Conservation (phyloP, 2,113 vertebrate species). For the Oreochromis tanganicae region DNA sequence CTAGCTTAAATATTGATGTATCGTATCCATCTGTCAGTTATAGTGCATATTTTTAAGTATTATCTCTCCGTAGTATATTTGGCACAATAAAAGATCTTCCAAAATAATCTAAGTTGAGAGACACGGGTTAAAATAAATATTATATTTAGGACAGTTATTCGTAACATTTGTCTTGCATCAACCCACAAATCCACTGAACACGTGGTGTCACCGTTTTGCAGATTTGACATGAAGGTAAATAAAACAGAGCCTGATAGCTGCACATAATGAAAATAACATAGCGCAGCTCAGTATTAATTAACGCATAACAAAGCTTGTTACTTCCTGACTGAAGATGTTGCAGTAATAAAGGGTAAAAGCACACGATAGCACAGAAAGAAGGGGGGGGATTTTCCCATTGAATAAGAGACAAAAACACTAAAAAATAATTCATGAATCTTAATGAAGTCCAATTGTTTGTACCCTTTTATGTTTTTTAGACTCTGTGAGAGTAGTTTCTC, state of each 20-base stretch:
- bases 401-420: neutral
- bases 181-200: neutral
- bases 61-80: neutral
- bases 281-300: neutral
- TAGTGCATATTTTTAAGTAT: neutral
- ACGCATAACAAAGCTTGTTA: neutral
- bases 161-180: neutral
- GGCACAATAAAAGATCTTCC: neutral
- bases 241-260: neutral
- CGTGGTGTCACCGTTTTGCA: neutral
- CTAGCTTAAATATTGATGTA: neutral
- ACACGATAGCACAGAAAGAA: neutral
- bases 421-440: neutral
- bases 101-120: neutral
- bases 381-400: neutral
- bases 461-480: neutral
- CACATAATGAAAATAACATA: neutral
- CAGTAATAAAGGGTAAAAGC: neutral
- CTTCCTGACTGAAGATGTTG: neutral
- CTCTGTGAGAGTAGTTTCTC: neutral
- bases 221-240: neutral
- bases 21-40: neutral
- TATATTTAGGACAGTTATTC: neutral
- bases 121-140: neutral
- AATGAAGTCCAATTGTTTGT: neutral